Base-by-base conservation (phyloP, 2,113 vertebrate genomes). In the Irena cyanogastra region DNA sequence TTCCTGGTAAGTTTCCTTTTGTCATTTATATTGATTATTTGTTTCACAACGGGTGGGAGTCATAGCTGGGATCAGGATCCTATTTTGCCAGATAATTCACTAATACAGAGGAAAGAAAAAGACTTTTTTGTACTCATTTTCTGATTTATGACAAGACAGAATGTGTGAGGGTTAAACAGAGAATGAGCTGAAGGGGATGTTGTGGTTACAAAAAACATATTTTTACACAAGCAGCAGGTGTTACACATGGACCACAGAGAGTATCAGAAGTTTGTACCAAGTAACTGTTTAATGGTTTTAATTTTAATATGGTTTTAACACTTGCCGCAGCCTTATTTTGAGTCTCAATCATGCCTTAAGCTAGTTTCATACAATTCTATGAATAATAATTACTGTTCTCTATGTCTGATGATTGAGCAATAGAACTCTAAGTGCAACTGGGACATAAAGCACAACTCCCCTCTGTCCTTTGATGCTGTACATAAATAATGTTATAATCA, bases 1-100 rank as follows among this genome's bases (percentile, higher is more conserved):
- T 98, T 97, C 98, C 99, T 96, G 99, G 99, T 99, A 95, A 96
- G 96, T 93, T 41, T 17, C 33, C 31, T 64, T 82, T 74, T 83
- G 68, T 65, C 15, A 26, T 68, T 64, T 79, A 7, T 54, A 53
- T 35, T 3, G 3, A 26, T 76, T 70, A n/a, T 61, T 87, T 91
- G 7, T 83, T 86, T 70, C 8, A 3, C 5, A 1, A 52, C 50
- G 39, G 6, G 15, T 77, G 26, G 23, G 53, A 42, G n/a, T 76
- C 77, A 31, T 13, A 49, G 14, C 42, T 74, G 60, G 33, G 41
- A 19, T 80, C 63, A 41, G 45, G 26, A 42, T 63, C 39, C 57
- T 63, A 0, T 80, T 91, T 61, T 85, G 5, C 10, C 44, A 57
- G 23, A 16, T 39, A 56, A 35, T 24, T 22, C 35, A 11, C 20